Evolutionary conservation across 2,888 invertebrate species (phyloP).

Genomic region (Diarsia dahlii): DNA sequence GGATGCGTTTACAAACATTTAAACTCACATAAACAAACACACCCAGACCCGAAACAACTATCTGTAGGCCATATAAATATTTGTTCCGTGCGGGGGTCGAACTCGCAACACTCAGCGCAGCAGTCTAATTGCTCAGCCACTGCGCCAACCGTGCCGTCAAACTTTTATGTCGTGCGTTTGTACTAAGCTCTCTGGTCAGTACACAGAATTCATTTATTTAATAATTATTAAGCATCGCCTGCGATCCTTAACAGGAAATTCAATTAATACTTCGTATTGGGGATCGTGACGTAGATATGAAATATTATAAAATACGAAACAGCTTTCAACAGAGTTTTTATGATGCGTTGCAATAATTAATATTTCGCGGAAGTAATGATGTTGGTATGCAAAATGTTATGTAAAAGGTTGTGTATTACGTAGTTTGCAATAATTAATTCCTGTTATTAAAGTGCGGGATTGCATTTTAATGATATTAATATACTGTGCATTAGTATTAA

Average conservation of each 20-base stretch:
- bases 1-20: too few relatives aligned
- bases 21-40: too few relatives aligned
- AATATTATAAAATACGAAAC: constrained; percentile 2
- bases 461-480: constrained; percentile 12
- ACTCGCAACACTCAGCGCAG: too few relatives aligned
- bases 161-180: not conserved
- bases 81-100: too few relatives aligned
- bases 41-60: too few relatives aligned
- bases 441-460: not conserved
- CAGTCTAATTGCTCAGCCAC: too few relatives aligned
- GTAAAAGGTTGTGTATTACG: not conserved
- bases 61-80: too few relatives aligned
- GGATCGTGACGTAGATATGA: not conserved
- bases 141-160: not conserved
- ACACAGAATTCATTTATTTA: constrained; percentile 37
- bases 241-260: constrained; percentile 31
- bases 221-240: constrained; percentile 33
- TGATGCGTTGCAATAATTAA: constrained; percentile 26
- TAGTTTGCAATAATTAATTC: not conserved
- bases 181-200: constrained; percentile 9
- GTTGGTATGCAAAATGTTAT: not conserved
- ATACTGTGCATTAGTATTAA: not conserved
- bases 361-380: constrained; percentile 14
- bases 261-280: constrained; percentile 9
- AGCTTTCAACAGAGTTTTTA: constrained; percentile 8